These are phyloP conservation scores for Mycalesis mineus DNA, from an alignment of 2,888 invertebrate species.

Conservation along the genomic window DNA sequence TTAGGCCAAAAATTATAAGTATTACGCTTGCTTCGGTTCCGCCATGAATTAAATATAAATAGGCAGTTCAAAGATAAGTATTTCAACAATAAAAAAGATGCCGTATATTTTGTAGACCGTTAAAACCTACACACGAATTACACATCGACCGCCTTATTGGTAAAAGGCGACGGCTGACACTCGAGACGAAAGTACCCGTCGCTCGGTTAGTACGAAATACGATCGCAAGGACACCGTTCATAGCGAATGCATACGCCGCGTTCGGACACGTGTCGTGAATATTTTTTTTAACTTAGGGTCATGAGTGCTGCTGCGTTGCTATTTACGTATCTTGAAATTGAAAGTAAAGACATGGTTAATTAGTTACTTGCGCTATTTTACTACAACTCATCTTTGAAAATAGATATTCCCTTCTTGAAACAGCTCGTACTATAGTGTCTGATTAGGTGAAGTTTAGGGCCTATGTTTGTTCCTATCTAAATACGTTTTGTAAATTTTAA, in stretches of 20 bases:
- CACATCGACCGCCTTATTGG: slow-evolving; percentile 16
- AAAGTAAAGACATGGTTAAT: not conserved
- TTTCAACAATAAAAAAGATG: not conserved
- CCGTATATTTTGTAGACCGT: slow-evolving; percentile 1
- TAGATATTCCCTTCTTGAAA: too few species aligned
- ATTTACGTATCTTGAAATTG: not conserved
- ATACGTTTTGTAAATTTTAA: too few species aligned
- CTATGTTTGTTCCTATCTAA: too few species aligned
- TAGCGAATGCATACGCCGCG: slow-evolving; percentile 15
- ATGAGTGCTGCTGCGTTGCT: not conserved
- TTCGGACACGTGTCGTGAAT: slow-evolving; percentile 19
- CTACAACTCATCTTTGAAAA: too few species aligned
- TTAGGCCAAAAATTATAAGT: too few species aligned
- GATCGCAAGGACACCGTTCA: slow-evolving; percentile 21
- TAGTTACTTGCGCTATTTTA: too few species aligned
- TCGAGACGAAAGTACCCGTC: slow-evolving; percentile 21
- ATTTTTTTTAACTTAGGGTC: slow-evolving; percentile 8
- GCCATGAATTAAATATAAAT: not conserved
- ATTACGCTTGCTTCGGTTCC: too few species aligned
- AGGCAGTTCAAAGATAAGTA: not conserved
- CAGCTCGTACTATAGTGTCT: too few species aligned
- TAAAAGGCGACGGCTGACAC: not conserved
- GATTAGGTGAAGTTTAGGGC: too few species aligned
- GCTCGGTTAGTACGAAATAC: slow-evolving; percentile 9
- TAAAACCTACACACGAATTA: slow-evolving; percentile 14